phyloP scores from a whole-genome alignment of 2,797 vertebrate species.

The Molossus alvarezi region DNA sequence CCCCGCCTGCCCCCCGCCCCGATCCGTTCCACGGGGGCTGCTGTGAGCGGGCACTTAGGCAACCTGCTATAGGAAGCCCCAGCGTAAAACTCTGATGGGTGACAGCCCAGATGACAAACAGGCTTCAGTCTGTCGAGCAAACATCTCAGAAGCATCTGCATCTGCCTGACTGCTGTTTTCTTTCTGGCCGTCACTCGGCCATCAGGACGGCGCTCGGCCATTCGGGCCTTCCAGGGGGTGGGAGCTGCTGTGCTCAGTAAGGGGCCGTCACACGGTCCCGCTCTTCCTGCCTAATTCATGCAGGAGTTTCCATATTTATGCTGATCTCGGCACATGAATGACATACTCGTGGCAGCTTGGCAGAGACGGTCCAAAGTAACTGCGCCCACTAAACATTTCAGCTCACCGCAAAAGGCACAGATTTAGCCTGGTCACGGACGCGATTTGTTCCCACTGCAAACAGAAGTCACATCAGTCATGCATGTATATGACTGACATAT shows the following conservation, averaged over 20 bases:
- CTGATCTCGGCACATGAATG: slow-evolving; percentile 61
- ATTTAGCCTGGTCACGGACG: slow-evolving; percentile 28
- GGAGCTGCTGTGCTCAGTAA: slow-evolving; percentile 74
- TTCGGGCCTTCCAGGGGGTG: slow-evolving; percentile 61
- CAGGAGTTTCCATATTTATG: slow-evolving; percentile 81
- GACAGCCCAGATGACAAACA: slow-evolving; percentile 82
- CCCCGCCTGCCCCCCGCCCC: not conserved
- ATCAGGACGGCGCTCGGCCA: slow-evolving; percentile 61
- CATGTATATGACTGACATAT: not conserved
- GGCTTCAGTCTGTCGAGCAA: slow-evolving; percentile 73
- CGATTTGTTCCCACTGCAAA: not conserved
- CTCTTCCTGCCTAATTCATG: slow-evolving; percentile 68
- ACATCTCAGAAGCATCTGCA: slow-evolving; percentile 67
- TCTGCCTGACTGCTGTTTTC: slow-evolving; percentile 78
- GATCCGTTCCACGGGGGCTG: slow-evolving; percentile 64
- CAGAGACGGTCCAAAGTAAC: slow-evolving; percentile 37
- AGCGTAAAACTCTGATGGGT: slow-evolving; percentile 83
- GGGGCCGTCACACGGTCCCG: slow-evolving; percentile 77
- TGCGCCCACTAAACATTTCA: slow-evolving; percentile 61
- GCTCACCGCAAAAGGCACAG: not conserved
- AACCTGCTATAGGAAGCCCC: slow-evolving; percentile 81
- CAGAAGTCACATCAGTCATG: slow-evolving; percentile 30
- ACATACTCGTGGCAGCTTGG: slow-evolving; percentile 24
- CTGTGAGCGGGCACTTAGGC: slow-evolving; percentile 65
- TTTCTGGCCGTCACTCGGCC: not conserved